A percentile compares a stretch with the other conserved stretches of the same genome.
phyloP scores from a whole-genome alignment of 2,113 vertebrate genomes.

The Sylvietta virens region DNA sequence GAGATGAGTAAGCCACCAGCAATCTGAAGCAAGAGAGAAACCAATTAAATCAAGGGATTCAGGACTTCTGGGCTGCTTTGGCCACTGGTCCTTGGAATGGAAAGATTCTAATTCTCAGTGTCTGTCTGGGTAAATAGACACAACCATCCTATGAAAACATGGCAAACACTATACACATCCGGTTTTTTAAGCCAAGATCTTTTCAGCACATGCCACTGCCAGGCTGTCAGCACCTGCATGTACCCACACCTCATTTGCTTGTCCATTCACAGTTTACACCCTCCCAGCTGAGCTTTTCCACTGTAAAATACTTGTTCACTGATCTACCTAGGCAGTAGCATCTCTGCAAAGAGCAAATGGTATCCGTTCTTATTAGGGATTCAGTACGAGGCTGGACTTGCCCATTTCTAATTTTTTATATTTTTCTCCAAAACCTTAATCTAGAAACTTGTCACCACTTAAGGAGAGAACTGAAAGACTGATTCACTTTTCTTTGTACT shows the following conservation, averaged over 20 bases:
- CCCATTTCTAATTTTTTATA: neutral
- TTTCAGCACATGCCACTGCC: neutral
- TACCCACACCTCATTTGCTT: neutral
- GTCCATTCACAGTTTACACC: neutral
- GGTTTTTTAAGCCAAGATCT: neutral
- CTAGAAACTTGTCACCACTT: neutral
- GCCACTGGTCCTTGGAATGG: neutral
- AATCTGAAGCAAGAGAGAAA: neutral
- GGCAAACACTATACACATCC: neutral
- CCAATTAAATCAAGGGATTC: neutral
- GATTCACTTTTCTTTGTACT: neutral
- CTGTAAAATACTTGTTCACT: neutral
- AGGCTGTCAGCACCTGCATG: neutral
- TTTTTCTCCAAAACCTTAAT: neutral
- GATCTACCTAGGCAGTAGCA: neutral
- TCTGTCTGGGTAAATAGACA: neutral
- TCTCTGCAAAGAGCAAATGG: neutral
- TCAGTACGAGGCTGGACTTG: neutral
- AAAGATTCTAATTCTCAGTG: neutral
- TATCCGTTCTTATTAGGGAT: fast-evolving
- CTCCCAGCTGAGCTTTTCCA: neutral
- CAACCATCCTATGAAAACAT: neutral
- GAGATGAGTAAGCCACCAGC: neutral
- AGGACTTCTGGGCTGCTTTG: neutral
- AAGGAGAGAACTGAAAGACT: neutral